phyloP scores from a whole-genome alignment of 2,113 vertebrate genomes.

The Cavia aperea region DNA sequence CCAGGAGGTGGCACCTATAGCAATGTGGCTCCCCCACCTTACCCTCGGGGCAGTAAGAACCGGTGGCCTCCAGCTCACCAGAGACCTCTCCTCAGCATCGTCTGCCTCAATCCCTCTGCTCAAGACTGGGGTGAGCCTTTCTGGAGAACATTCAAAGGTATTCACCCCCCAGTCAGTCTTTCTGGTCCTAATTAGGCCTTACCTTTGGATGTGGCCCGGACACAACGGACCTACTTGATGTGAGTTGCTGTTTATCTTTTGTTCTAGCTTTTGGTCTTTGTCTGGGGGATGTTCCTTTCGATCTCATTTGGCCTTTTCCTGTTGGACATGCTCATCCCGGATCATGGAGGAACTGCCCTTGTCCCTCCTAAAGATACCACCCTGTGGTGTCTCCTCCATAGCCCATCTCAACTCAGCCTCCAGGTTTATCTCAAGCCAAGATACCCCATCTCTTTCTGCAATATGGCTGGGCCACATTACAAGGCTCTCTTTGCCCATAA shows the following conservation, averaged over 20 bases:
- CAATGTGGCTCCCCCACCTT: not conserved
- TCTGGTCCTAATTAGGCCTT: not conserved
- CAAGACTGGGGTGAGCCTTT: not conserved
- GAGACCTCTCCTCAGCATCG: not conserved
- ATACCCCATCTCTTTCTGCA: not conserved
- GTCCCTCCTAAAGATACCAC: too few relatives aligned
- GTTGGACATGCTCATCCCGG: not conserved
- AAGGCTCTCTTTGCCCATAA: not conserved
- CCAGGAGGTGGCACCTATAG: not conserved
- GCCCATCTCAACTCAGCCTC: not conserved
- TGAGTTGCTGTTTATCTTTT: not conserved
- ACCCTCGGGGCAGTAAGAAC: not conserved
- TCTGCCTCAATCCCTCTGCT: not conserved
- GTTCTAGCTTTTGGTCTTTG: not conserved
- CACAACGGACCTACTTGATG: not conserved
- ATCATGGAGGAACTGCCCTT: not conserved
- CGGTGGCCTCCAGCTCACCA: not conserved
- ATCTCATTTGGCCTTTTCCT: not conserved
- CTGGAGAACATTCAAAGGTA: not conserved
- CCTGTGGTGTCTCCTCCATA: not conserved
- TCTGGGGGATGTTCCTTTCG: not conserved
- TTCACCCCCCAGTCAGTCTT: not conserved
- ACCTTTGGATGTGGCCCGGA: not conserved
- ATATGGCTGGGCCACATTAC: not conserved
- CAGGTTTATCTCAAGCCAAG: not conserved